Evolutionary conservation across 1,140 invertebrate genomes (phyloP).

Genomic region (Acromyrmex charruanus): DNA sequence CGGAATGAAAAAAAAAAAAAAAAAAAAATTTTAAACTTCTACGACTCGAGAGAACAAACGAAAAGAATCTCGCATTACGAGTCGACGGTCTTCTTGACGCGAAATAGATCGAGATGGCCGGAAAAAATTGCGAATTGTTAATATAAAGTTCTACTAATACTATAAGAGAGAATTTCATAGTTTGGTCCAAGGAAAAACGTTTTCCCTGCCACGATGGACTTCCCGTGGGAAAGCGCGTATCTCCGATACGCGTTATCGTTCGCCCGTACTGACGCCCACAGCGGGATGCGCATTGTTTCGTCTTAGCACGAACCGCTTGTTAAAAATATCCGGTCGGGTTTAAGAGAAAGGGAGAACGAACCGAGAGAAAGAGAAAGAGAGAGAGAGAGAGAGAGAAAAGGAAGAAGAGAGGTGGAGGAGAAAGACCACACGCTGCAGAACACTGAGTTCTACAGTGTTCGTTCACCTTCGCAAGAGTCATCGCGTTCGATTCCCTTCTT

Average conservation of each 20-base stretch:
- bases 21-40: background rate
- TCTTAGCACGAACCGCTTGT: conserved; percentile 75
- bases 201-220: conserved; percentile 26
- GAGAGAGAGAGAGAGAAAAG: background rate
- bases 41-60: background rate
- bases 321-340: conserved; percentile 78
- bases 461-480: conserved; percentile 68
- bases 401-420: no score
- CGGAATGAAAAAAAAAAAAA: conserved; percentile 8
- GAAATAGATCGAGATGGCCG: background rate
- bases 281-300: conserved; percentile 72
- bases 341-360: conserved; percentile 45
- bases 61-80: conserved; percentile 24
- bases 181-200: conserved; percentile 38
- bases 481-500: conserved; percentile 43
- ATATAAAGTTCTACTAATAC: background rate
- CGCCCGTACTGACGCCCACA: background rate
- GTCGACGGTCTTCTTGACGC: conserved; percentile 10
- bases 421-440: conserved; percentile 5
- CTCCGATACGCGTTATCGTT: conserved; percentile 17
- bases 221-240: conserved; percentile 28
- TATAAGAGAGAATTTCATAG: conserved; percentile 6
- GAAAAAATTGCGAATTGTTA: conserved; percentile 14
- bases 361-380: background rate
- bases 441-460: conserved; percentile 58